These are phyloP conservation scores for Accipiter virgatus DNA, from an alignment of 2,113 vertebrate species.

Conservation along the genomic window DNA sequence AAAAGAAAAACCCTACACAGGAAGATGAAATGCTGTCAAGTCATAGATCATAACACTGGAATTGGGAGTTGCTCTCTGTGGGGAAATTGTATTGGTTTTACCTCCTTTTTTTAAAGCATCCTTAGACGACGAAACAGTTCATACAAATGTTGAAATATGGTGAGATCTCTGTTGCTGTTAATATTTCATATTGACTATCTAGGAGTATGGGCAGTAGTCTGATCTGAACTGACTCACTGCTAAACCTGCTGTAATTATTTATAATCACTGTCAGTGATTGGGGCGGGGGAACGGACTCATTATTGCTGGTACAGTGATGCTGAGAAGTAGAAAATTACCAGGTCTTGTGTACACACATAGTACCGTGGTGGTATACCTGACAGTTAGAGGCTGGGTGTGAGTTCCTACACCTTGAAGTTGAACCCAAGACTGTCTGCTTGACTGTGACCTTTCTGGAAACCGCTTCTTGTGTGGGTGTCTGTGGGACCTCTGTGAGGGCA, in stretches of 20 bases:
- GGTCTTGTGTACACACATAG: not conserved
- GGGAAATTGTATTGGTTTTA: not conserved
- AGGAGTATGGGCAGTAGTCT: not conserved
- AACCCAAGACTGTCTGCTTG: not conserved
- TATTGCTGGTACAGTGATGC: not conserved
- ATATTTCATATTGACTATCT: not conserved
- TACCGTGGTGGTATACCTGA: not conserved
- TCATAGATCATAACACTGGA: constrained; percentile 56
- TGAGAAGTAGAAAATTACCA: not conserved
- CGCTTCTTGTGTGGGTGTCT: not conserved
- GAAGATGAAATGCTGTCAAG: constrained; percentile 69
- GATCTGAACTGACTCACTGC: not conserved
- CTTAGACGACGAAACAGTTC: not conserved
- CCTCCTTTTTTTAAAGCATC: not conserved
- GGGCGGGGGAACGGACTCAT: not conserved
- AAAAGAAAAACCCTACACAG: not conserved
- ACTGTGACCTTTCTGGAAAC: not conserved
- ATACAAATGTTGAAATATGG: not conserved
- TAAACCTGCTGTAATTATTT: not conserved
- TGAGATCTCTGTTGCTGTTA: not conserved
- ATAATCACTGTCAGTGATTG: not conserved
- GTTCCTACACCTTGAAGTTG: not conserved
- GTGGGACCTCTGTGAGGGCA: not conserved
- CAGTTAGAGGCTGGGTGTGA: not conserved
- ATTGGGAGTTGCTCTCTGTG: not conserved